These are phyloP conservation scores for Threskiornis aethiopicus DNA, from an alignment of 2,797 vertebrate species.

Conservation along the genomic window DNA sequence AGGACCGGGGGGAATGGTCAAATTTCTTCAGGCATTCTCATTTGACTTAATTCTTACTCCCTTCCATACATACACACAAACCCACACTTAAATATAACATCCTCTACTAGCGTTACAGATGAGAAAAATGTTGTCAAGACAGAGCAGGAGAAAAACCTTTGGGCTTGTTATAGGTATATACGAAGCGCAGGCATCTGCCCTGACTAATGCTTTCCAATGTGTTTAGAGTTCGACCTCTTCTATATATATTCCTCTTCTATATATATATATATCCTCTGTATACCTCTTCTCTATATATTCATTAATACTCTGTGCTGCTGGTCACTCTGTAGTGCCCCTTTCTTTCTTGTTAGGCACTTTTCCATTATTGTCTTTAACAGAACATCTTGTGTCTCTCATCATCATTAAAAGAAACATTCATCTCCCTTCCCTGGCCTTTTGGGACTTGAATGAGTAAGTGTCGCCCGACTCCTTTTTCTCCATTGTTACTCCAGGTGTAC, in stretches of 20 bases:
- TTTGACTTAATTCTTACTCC: constrained; percentile 1
- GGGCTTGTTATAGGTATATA: not conserved
- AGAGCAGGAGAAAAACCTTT: not conserved
- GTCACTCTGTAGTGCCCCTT: not conserved
- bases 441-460: not conserved
- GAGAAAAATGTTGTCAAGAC: not conserved
- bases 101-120: not conserved
- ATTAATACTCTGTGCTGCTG: not conserved
- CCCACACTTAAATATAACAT: not conserved
- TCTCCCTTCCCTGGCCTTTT: not conserved
- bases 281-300: not conserved
- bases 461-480: not conserved
- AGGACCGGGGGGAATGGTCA: not conserved
- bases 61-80: not conserved
- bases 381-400: not conserved
- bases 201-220: not conserved
- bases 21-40: not conserved
- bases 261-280: too few species aligned
- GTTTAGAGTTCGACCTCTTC: not conserved
- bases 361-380: not conserved
- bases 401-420: not conserved
- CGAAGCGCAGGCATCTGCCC: not conserved
- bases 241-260: too few species aligned
- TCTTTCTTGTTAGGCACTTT: not conserved
- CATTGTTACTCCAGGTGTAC: not conserved